Evolutionary conservation across 2,113 vertebrate species (phyloP).

Genomic region (Serranochromis macrocephalus): DNA sequence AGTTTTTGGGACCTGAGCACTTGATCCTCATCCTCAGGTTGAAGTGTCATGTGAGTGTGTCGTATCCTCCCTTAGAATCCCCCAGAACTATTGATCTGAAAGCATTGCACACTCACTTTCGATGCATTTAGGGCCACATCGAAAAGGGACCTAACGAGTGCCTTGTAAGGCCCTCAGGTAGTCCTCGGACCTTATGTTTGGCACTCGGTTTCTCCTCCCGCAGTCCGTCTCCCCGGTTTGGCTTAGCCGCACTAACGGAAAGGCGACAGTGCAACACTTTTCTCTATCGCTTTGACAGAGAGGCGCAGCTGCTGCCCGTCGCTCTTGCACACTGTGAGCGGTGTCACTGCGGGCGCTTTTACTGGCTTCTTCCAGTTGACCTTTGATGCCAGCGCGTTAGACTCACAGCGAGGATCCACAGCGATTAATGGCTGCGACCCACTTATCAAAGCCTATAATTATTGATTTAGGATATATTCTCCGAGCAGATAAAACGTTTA

Average conservation of each 20-base stretch:
- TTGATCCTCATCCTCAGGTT: not conserved
- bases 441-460: not conserved
- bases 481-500: not conserved
- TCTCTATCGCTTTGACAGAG: slow-evolving; percentile 18
- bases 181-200: not conserved
- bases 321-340: not conserved
- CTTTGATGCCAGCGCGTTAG: not conserved
- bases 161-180: not conserved
- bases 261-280: not conserved
- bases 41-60: not conserved
- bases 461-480: not conserved
- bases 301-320: slow-evolving; percentile 65
- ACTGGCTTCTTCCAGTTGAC: slow-evolving; percentile 10
- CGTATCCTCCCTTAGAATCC: not conserved
- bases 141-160: not conserved
- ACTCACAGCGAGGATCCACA: not conserved
- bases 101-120: not conserved
- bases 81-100: not conserved
- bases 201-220: not conserved
- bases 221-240: not conserved
- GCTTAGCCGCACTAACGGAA: not conserved
- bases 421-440: not conserved
- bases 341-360: not conserved
- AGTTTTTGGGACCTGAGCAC: not conserved
- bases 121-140: not conserved